phyloP scores from a whole-genome alignment of 2,888 invertebrate genomes.

The Clepsis dumicolana region DNA sequence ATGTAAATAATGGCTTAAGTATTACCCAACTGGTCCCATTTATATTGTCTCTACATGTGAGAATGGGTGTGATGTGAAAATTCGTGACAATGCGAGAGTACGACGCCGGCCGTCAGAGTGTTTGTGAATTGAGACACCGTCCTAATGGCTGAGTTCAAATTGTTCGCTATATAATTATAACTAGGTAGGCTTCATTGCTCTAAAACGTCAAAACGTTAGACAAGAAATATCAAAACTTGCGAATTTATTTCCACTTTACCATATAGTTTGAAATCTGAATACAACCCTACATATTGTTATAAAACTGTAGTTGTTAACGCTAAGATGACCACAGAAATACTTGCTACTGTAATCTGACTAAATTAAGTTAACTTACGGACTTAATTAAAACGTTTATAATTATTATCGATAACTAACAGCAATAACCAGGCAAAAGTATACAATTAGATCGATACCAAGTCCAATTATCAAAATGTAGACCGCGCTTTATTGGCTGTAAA shows the following conservation, averaged over 20 bases:
- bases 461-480: constrained; percentile 2
- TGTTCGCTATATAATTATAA: background rate
- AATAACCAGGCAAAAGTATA: background rate
- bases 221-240: too few relatives aligned
- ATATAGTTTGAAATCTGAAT: too few relatives aligned
- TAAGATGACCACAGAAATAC: too few relatives aligned
- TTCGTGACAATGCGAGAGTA: constrained; percentile 44
- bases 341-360: background rate
- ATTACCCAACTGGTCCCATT: constrained; percentile 43
- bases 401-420: background rate
- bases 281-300: too few relatives aligned
- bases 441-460: background rate
- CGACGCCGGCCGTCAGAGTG: constrained; percentile 12
- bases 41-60: constrained; percentile 46
- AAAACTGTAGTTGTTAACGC: too few relatives aligned
- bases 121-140: constrained; percentile 32
- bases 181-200: too few relatives aligned
- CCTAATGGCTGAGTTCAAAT: constrained; percentile 1
- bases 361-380: background rate
- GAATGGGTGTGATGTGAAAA: constrained; percentile 45
- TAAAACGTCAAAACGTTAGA: too few relatives aligned
- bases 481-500: constrained; percentile 11
- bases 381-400: constrained; percentile 16
- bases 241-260: too few relatives aligned
- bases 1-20: constrained; percentile 41